Base-by-base conservation (phyloP, 2,888 invertebrate genomes). In the Beris chalybata region DNA sequence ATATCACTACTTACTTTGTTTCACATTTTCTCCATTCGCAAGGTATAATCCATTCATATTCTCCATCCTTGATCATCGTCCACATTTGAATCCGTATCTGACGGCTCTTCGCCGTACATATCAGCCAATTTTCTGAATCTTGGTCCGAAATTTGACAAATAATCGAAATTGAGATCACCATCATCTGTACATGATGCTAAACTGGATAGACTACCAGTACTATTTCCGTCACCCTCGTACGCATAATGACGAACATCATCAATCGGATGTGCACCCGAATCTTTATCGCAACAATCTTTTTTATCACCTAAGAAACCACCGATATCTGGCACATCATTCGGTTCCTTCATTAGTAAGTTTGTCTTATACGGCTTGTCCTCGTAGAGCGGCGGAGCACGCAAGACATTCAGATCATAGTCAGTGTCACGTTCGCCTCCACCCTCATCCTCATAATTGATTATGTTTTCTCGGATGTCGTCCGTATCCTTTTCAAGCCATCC, bases 371-470 rank as follows among this genome's bases (percentile, higher is more conserved):
- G 73, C 56, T 80, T 80, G 69, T 81, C 81, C 65, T 80, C 81
- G 70, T 81, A 81, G 71, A 78, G 78, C 12, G 81, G 81, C 58
- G 79, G 81, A 0, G 79, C 77, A 50, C 81, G 77, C 67, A 81
- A 71, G 5, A 81, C 81, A 71, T 80, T 81, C 11, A 81, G 73
- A 71, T 81, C 81, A 66, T 81, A 81, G 70, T 81, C 81, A 1
- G 96, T 93, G 77, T 99, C 98, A 0, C 95, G 95, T 79, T 99
- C 95, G 77, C 98, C 98, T 77, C 97, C 97, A 13, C 98, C 98
- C 80, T 99, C 98, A 75, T 98, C 97, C 76, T 96, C 95, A 76
- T 99, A 98, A 73, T 95, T 94, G 73, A 98, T 94, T 70, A 99
- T 96, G 74, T 95, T 99, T 79, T 98, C 98, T 67, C 97, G 85